phyloP scores from a whole-genome alignment of 2,888 invertebrate genomes.

The Hypomecis punctinalis region DNA sequence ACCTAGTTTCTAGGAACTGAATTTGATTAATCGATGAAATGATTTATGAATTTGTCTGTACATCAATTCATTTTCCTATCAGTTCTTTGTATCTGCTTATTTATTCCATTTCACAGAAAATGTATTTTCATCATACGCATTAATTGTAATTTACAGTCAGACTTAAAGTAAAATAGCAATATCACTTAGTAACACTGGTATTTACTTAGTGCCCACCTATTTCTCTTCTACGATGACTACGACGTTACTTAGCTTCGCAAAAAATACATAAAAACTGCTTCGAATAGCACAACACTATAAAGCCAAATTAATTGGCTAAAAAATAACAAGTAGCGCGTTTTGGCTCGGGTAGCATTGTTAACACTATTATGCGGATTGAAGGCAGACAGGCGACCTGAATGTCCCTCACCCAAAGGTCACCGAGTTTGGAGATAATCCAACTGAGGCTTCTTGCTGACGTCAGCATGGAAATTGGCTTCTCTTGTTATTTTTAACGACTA shows the following conservation, averaged over 20 bases:
- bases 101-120: background rate
- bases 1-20: constrained; percentile 5
- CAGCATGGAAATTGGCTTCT: constrained; percentile 29
- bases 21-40: constrained; percentile 5
- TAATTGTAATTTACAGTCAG: too few species aligned
- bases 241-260: background rate
- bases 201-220: background rate
- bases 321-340: constrained; percentile 33
- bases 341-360: constrained; percentile 34
- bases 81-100: too few species aligned
- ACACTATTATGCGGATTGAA: constrained; percentile 28
- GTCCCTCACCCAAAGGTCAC: constrained; percentile 32
- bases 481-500: constrained; percentile 33
- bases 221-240: background rate
- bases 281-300: background rate
- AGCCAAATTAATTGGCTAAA: constrained; percentile 25
- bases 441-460: constrained; percentile 33
- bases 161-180: background rate
- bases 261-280: background rate
- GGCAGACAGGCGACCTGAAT: constrained; percentile 31
- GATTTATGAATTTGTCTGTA: constrained; percentile 8
- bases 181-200: background rate
- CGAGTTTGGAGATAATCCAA: constrained; percentile 35
- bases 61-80: background rate
- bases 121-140: background rate